Evolutionary conservation across 2,113 vertebrate species (phyloP).

Genomic region (Zingel zingel): DNA sequence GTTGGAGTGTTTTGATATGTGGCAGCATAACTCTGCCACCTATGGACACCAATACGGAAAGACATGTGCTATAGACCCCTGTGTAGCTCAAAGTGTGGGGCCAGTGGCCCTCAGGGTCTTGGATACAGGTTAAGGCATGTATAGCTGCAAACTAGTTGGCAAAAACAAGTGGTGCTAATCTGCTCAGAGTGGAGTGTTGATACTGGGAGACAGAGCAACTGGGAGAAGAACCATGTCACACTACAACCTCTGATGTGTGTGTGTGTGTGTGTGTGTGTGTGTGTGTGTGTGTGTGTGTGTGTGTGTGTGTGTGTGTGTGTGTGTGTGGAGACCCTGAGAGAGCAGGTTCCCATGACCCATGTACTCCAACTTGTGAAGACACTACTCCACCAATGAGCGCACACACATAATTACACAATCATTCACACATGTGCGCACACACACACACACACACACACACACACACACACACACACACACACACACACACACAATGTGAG

Average conservation of each 20-base stretch:
- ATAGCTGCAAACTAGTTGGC: constrained; percentile 58
- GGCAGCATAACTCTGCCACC: background rate
- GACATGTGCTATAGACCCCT: background rate
- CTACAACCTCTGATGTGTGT: constrained; percentile 38
- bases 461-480: constrained; percentile 3
- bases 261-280: constrained; percentile 21
- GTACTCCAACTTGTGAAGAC: constrained; percentile 65
- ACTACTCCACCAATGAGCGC: constrained; percentile 34
- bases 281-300: constrained; percentile 13
- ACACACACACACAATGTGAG: constrained; percentile 27
- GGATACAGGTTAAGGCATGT: constrained; percentile 59
- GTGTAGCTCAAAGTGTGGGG: constrained; percentile 33
- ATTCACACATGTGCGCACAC: constrained; percentile 10
- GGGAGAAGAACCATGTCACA: constrained; percentile 54
- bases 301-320: constrained; percentile 15
- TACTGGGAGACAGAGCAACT: constrained; percentile 48
- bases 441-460: constrained; percentile 1
- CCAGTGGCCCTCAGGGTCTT: constrained; percentile 28
- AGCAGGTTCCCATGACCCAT: constrained; percentile 80
- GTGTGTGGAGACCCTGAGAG: constrained; percentile 59
- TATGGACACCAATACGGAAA: background rate
- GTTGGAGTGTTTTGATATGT: background rate
- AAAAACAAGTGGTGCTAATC: constrained; percentile 72
- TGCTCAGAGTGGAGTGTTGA: constrained; percentile 47
- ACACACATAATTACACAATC: constrained; percentile 42